Conservation (phyloP, 92 coral and sea anemone species). For the Epizoanthus stellaris region DNA sequence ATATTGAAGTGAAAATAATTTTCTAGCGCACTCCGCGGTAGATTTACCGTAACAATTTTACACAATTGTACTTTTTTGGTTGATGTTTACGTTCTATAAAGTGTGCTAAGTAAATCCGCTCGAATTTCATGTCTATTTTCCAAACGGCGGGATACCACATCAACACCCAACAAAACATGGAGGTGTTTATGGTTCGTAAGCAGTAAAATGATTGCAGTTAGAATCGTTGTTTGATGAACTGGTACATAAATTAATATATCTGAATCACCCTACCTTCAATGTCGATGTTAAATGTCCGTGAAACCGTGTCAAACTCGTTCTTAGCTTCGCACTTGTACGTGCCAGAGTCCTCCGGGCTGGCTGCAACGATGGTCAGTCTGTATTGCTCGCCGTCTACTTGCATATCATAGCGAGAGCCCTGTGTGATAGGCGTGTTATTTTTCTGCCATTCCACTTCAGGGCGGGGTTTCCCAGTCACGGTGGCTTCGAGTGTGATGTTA, state of each 20-base stretch:
- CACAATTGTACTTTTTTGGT: neutral
- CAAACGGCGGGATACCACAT: slow-evolving; percentile 19
- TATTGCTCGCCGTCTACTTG: slow-evolving; percentile 73
- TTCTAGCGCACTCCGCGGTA: neutral
- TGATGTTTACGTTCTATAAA: neutral
- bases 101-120: neutral
- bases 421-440: slow-evolving; percentile 69
- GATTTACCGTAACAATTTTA: neutral
- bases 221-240: neutral
- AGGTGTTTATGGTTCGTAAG: slow-evolving; percentile 25
- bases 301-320: slow-evolving; percentile 80
- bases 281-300: slow-evolving; percentile 86
- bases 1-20: slow-evolving; percentile 8
- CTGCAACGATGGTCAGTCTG: slow-evolving; percentile 80
- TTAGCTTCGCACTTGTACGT: slow-evolving; percentile 89
- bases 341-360: slow-evolving; percentile 87
- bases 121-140: slow-evolving; percentile 12
- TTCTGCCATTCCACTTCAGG: slow-evolving; percentile 97
- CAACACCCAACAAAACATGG: slow-evolving; percentile 25
- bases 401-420: slow-evolving; percentile 63
- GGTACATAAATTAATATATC: neutral
- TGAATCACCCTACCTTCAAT: slow-evolving; percentile 79
- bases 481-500: slow-evolving; percentile 87
- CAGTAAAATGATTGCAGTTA: slow-evolving; percentile 33
- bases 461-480: slow-evolving; percentile 80